Evolutionary conservation across 2,113 vertebrate genomes (phyloP).

Genomic region (Catharus minimus): DNA sequence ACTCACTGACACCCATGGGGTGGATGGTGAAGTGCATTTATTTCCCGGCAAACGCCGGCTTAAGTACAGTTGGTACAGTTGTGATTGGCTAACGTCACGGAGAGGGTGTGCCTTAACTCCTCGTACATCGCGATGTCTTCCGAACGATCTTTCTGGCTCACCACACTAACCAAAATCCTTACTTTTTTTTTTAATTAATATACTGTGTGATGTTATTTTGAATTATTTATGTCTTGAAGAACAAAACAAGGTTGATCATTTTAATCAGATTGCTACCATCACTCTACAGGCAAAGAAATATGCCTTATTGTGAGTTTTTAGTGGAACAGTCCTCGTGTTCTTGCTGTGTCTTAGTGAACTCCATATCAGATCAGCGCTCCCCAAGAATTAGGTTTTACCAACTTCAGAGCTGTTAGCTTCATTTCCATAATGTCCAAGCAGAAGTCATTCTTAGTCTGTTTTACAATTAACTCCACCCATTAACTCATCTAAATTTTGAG

Average conservation of each 20-base stretch:
- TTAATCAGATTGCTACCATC: not conserved
- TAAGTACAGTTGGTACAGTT: too few relatives aligned
- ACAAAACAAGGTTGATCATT: not conserved
- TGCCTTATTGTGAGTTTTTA: not conserved
- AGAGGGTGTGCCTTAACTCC: too few relatives aligned
- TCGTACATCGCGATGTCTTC: too few relatives aligned
- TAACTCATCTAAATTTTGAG: not conserved
- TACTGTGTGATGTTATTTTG: not conserved
- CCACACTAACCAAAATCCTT: not conserved
- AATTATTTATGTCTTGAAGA: not conserved
- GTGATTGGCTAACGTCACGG: too few relatives aligned
- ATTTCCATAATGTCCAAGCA: not conserved
- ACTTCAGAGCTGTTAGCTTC: not conserved
- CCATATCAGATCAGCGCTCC: fast-evolving
- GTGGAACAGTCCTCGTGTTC: not conserved
- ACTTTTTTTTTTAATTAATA: not conserved
- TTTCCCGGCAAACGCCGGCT: too few relatives aligned
- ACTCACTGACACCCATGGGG: too few relatives aligned
- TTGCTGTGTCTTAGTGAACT: not conserved
- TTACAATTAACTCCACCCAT: not conserved
- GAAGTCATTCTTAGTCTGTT: not conserved
- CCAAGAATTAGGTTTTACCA: not conserved
- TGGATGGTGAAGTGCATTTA: too few relatives aligned
- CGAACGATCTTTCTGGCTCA: too few relatives aligned
- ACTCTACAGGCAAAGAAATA: not conserved